A percentile compares a stretch with the other conserved stretches of the same genome.
Evolutionary conservation across 2,888 invertebrate species (phyloP).

Genomic region (Lymantria monacha): DNA sequence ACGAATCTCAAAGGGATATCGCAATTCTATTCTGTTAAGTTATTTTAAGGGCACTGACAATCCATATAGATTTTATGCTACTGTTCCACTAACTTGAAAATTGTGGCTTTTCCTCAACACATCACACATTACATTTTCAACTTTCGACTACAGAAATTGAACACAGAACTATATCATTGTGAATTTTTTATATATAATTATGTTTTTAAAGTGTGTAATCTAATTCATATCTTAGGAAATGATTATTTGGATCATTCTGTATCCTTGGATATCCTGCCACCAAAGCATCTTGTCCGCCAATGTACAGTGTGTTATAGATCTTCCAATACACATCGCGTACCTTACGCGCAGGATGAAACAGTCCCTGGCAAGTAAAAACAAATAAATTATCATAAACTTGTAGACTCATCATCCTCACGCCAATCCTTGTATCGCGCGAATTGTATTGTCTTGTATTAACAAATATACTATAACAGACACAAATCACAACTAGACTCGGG

Average conservation of each 20-base stretch:
- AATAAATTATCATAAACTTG: neutral
- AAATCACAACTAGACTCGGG: no score
- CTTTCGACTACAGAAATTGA: conserved; percentile 19
- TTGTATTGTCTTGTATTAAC: no score
- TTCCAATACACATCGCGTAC: conserved; percentile 99
- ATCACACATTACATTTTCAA: conserved; percentile 4
- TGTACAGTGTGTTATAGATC: conserved; percentile 99
- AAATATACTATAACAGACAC: no score
- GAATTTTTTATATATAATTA: conserved; percentile 14
- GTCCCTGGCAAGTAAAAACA: conserved; percentile 85
- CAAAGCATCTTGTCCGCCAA: conserved; percentile 98
- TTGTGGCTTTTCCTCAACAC: conserved; percentile 18
- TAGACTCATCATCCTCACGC: neutral
- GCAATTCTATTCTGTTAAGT: no score
- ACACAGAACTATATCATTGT: conserved; percentile 24
- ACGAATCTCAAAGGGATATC: no score
- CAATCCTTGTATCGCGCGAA: no score
- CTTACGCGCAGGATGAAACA: conserved; percentile 99
- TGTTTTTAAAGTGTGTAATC: conserved; percentile 91
- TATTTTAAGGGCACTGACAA: neutral
- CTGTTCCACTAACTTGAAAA: neutral
- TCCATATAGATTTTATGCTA: neutral
- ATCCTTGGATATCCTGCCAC: conserved; percentile 99
- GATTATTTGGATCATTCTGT: conserved; percentile 96
- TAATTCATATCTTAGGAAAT: conserved; percentile 95